Base-by-base conservation (phyloP, 2,888 invertebrate species). In the Leptinotarsa haldemani region DNA sequence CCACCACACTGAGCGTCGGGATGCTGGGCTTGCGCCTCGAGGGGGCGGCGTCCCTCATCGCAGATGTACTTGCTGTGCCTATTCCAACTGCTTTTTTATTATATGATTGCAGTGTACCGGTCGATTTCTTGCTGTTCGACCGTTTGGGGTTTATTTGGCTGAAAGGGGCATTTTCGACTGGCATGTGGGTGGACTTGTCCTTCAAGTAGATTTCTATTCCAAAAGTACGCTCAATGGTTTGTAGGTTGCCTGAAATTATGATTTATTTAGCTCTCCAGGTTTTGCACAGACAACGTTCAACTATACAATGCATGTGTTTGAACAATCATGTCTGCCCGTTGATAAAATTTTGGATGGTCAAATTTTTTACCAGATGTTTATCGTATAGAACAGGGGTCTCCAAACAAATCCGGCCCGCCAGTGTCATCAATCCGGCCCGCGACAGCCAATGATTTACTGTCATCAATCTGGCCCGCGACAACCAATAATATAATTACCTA, bases 1-100 rank as follows among this genome's bases (percentile, higher is more conserved):
- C 82, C 83, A 81, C 81, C 82, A 83, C 82, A 84, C 84, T 84
- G 81, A 83, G 83, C 84, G 84, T 82, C 83, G 82, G 82, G 82
- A 83, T 82, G 83, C 83, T 81, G 83, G 78, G 81, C 81, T 79
- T 83, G 83, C 84, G 84, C 84, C 76, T 73, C 76, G 58, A 66
- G 79, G 78, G 79, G 76, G 80, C 77, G 79, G 78, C 80, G 75
- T 75, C 77, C 74, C 75, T 75, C 70, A 73, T 69, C 72, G 68
- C 74, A 75, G 75, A 75, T 75, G 74, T 75, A 75, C 48, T 74
- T 69, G 69, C 70, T 72, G 65, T 74, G 77, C 77, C 77, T 75
- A 77, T 74, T 77, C 75, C 75, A 78, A 78, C 77, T 66, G 72
- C 71, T 78, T 78, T 78, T 76, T 76, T 65, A 73, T 78, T 71